These are phyloP conservation scores for Diploptera punctata DNA, from an alignment of 2,888 invertebrate genomes.

Conservation along the genomic window DNA sequence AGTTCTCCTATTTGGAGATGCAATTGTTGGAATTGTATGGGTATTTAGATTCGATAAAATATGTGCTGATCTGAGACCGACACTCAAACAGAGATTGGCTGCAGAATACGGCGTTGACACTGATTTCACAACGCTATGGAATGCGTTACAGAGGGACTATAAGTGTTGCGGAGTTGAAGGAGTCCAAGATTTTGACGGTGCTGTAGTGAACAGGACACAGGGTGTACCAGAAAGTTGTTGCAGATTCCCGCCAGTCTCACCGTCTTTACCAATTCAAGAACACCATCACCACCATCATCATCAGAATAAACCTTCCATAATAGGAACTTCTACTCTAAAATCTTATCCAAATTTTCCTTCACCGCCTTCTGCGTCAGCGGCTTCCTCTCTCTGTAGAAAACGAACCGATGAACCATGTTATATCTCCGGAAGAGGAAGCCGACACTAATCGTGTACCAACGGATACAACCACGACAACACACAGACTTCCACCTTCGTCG, in stretches of 20 bases:
- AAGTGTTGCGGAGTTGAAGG: conserved; percentile 82
- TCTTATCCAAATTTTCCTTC: conserved; percentile 11
- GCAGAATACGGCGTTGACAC: conserved; percentile 75
- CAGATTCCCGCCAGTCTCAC: conserved; percentile 34
- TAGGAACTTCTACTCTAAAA: conserved; percentile 2
- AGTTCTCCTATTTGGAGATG: conserved; percentile 81
- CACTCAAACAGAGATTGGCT: conserved; percentile 65
- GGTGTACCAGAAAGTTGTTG: conserved; percentile 35
- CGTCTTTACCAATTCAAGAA: conserved; percentile 30
- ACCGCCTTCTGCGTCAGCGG: conserved; percentile 8
- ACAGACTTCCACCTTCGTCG: conserved; percentile 30
- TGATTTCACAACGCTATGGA: conserved; percentile 79
- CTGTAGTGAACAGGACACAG: conserved; percentile 16
- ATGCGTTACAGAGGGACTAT: conserved; percentile 75
- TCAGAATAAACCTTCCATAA: background rate
- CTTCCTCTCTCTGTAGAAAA: conserved; percentile 13
- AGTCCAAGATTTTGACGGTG: conserved; percentile 53
- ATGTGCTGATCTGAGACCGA: conserved; percentile 75
- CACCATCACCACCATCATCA: background rate
- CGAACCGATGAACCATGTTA: conserved; percentile 10
- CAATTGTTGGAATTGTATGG: conserved; percentile 85
- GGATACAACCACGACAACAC: conserved; percentile 45
- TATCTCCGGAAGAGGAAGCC: conserved; percentile 17
- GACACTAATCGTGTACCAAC: conserved; percentile 25
- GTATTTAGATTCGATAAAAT: conserved; percentile 79